A percentile compares a stretch with the other conserved stretches of the same genome.
phyloP scores from a whole-genome alignment of 2,113 vertebrate species.

The Apus apus region DNA sequence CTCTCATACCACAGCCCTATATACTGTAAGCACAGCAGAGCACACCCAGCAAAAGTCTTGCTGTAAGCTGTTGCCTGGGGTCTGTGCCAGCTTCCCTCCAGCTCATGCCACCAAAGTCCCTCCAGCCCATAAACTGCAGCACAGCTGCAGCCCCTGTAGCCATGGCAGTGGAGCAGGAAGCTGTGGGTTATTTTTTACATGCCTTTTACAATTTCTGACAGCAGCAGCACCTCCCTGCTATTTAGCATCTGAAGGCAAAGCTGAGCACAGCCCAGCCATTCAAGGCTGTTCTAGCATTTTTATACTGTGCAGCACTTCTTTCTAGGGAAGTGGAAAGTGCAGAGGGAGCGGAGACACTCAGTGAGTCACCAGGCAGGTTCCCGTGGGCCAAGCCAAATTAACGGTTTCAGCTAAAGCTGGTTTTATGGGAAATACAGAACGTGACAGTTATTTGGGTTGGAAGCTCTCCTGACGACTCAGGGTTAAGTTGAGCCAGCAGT shows the following conservation, averaged over 20 bases:
- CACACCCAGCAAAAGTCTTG: not conserved
- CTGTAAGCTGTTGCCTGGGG: not conserved
- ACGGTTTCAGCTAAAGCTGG: not conserved
- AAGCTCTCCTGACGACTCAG: not conserved
- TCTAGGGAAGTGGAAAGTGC: not conserved
- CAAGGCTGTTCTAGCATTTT: not conserved
- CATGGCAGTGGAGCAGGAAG: rapidly evolving
- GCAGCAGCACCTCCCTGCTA: not conserved
- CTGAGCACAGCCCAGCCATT: not conserved
- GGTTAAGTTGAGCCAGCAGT: not conserved
- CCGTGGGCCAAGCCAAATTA: rapidly evolving
- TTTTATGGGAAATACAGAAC: not conserved
- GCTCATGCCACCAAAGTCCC: not conserved
- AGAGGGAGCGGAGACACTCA: not conserved
- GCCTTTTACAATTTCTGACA: not conserved
- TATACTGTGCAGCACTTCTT: not conserved
- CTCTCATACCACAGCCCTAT: not conserved
- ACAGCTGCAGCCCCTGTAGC: not conserved
- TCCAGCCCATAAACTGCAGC: not conserved
- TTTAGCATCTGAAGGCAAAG: not conserved
- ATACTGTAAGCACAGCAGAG: not conserved
- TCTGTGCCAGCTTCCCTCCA: not conserved
- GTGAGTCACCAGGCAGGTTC: not conserved
- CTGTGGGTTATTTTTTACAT: not conserved
- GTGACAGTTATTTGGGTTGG: not conserved